These are phyloP conservation scores for Taenaris catops DNA, from an alignment of 2,888 invertebrate species.

Conservation along the genomic window DNA sequence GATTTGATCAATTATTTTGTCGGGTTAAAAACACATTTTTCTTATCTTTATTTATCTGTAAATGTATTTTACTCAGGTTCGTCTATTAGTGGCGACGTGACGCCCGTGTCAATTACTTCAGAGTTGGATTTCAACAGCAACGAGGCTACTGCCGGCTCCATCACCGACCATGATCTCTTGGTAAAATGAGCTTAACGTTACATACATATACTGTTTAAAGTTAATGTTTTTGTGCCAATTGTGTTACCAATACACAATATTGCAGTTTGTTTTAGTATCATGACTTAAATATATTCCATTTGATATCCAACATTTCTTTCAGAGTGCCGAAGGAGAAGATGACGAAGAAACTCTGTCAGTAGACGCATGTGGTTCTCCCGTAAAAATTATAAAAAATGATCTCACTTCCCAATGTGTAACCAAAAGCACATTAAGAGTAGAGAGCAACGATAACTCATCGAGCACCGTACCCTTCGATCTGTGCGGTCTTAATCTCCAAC, in stretches of 20 bases:
- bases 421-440: conserved; percentile 28
- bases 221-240: too few species aligned
- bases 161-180: conserved; percentile 79
- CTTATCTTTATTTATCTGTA: too few species aligned
- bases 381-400: conserved; percentile 54
- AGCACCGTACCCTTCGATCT: conserved; percentile 42
- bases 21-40: too few species aligned
- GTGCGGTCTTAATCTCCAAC: conserved; percentile 53
- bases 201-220: too few species aligned
- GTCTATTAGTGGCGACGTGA: conserved; percentile 82
- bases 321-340: conserved; percentile 79
- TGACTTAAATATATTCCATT: too few species aligned
- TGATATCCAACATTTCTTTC: too few species aligned
- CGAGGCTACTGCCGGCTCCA: conserved; percentile 84
- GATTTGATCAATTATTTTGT: too few species aligned
- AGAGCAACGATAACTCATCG: conserved; percentile 39
- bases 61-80: conserved; percentile 47
- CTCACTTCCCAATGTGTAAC: conserved; percentile 42
- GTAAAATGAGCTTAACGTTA: conserved; percentile 35
- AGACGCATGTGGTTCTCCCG: conserved; percentile 64
- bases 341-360: conserved; percentile 79
- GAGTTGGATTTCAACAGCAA: conserved; percentile 84
- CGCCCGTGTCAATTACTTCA: conserved; percentile 83
- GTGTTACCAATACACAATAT: too few species aligned
- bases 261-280: too few species aligned